Evolutionary conservation across 2,888 invertebrate species (phyloP).

Genomic region (Linyphia triangularis): DNA sequence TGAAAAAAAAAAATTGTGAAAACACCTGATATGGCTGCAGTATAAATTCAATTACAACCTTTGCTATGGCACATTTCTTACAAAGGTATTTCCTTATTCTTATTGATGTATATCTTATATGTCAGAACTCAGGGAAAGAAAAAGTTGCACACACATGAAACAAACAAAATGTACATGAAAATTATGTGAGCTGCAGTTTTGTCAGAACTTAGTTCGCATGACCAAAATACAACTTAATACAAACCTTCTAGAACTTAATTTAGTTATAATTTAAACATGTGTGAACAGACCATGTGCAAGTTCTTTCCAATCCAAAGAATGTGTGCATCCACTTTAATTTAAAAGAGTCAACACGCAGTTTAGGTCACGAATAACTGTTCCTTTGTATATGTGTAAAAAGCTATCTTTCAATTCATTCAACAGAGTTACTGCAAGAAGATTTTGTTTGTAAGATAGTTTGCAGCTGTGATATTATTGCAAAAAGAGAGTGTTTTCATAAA

Average conservation of each 20-base stretch:
- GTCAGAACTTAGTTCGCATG: conserved; percentile 56
- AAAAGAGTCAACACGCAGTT: conserved; percentile 13
- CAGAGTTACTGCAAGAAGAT: conserved; percentile 26
- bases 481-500: conserved; percentile 52
- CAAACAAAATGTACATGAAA: conserved; percentile 42
- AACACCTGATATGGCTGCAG: neutral
- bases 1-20: neutral
- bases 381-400: neutral
- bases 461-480: conserved; percentile 70
- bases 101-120: conserved; percentile 14
- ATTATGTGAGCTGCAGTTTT: conserved; percentile 24
- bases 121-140: conserved; percentile 72
- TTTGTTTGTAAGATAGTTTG: conserved; percentile 53
- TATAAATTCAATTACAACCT: neutral
- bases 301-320: conserved; percentile 57
- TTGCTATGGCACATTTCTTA: conserved; percentile 24
- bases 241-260: neutral
- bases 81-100: conserved; percentile 44
- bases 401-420: conserved; percentile 19
- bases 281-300: conserved; percentile 64
- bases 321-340: neutral
- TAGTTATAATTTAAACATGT: conserved; percentile 52
- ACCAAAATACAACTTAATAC: conserved; percentile 60
- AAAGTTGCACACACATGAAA: conserved; percentile 63
- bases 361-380: neutral